Evolutionary conservation across 2,113 vertebrate genomes (phyloP).

Genomic region (Propithecus coquereli): DNA sequence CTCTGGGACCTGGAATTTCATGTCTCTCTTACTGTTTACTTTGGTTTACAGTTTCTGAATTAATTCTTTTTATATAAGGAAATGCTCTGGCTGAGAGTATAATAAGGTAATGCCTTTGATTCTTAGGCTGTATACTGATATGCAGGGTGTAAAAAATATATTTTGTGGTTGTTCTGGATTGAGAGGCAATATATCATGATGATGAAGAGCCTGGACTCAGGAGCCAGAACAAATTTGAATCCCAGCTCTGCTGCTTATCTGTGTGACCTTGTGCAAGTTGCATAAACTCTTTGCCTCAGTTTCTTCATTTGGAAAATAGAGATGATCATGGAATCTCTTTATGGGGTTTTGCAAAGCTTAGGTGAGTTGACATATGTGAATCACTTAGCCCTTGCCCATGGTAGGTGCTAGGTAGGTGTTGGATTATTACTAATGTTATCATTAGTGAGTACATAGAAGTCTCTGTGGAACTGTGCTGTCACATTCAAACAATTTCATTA

Average conservation of each 20-base stretch:
- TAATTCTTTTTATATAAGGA: conserved; percentile 64
- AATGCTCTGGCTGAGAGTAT: conserved; percentile 10
- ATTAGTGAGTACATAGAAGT: neutral
- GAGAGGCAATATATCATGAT: neutral
- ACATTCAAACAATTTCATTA: neutral
- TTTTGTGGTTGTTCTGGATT: neutral
- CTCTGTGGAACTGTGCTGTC: neutral
- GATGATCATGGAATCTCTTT: neutral
- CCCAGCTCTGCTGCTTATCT: neutral
- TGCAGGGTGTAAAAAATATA: neutral
- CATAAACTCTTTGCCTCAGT: neutral
- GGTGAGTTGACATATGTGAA: neutral
- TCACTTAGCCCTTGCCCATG: neutral
- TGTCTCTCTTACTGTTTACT: conserved; percentile 36
- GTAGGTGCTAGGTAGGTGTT: neutral
- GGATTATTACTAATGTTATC: neutral
- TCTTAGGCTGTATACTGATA: neutral
- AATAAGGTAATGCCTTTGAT: conserved; percentile 18
- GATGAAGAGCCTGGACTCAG: neutral
- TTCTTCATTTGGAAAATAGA: conserved; percentile 30
- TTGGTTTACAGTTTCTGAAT: conserved; percentile 63
- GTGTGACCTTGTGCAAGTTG: neutral
- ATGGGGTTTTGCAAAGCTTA: neutral
- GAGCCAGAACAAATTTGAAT: neutral
- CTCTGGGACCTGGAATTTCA: conserved; percentile 28